Evolutionary conservation across 1,140 invertebrate genomes (phyloP), one percentile per base, ranked within the genome.

Genomic region (Drosophila kurseongensis): DNA sequence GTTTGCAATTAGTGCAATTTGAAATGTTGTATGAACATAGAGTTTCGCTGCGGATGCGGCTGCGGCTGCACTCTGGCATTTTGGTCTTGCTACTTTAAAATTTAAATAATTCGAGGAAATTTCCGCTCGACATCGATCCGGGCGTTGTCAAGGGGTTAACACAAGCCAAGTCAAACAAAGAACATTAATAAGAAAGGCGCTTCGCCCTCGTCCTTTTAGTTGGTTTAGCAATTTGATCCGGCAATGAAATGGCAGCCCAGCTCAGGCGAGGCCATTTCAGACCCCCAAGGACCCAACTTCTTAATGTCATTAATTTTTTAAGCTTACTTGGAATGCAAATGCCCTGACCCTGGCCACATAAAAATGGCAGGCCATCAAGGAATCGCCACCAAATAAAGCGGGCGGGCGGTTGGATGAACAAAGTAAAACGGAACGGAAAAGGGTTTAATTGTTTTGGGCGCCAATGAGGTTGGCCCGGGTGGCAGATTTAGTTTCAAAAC

Each of bases 281-380:
- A 12, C 29, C 66, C 66, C 71, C 50, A 60, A 73, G 75, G 59
- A 73, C 62, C 72, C 77, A 90, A 79, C 85, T 89, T 89, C 84
- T 90, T 89, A 79, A 90, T 89, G 80, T 85, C 85, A 85, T 90
- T 89, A 84, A 90, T 84, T 89, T 89, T 90, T 80, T 90, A 90
- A 90, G 84, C 85, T 90, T 78, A 78, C 85, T 89, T 89, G 68
- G 80, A 88, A 89, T 89, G 65, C 66, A 56, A 72, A 48, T 50
- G 68, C 52, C 62, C 67, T 56, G 62, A 38, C 66, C 66, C 12
- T 56, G 48, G 29, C 44, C 16, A 36, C 62, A 77, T 68, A 72
- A 89, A 78, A 89, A 89, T 80, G 77, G 80, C 84, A 62, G 80
- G 65, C 80, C 84, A 84, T 72, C 73, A 80, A 74, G 71, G 32